These are phyloP conservation scores for Drosophila kambysellisi DNA, from an alignment of 2,888 invertebrate species.

Conservation along the genomic window DNA sequence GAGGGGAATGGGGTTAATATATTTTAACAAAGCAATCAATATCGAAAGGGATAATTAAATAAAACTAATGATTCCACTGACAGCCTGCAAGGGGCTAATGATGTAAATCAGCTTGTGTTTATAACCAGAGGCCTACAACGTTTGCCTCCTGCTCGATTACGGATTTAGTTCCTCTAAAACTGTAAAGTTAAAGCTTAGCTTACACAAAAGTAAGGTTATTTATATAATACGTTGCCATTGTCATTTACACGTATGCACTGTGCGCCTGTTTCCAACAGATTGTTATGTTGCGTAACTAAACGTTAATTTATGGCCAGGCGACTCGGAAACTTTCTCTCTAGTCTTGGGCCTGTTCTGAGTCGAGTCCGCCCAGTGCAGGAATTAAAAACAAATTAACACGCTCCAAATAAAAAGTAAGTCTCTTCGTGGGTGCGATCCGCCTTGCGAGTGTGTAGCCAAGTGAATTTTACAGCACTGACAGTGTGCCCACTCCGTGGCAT, in stretches of 20 bases:
- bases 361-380: slow-evolving; percentile 50
- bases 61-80: slow-evolving; percentile 80
- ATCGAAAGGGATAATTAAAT: slow-evolving; percentile 75
- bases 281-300: slow-evolving; percentile 79
- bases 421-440: slow-evolving; percentile 29
- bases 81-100: slow-evolving; percentile 67
- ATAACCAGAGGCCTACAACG: slow-evolving; percentile 2
- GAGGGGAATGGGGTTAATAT: slow-evolving; percentile 65
- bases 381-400: slow-evolving; percentile 80
- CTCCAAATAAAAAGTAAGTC: slow-evolving; percentile 53
- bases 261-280: slow-evolving; percentile 54
- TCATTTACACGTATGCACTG: slow-evolving; percentile 12
- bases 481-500: slow-evolving; percentile 32
- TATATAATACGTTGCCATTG: neutral
- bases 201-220: neutral
- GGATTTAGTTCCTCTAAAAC: neutral
- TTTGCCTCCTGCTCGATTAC: neutral
- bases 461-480: slow-evolving; percentile 63
- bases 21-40: slow-evolving; percentile 80
- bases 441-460: slow-evolving; percentile 50
- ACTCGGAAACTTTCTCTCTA: slow-evolving; percentile 48
- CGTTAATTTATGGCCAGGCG: slow-evolving; percentile 70
- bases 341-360: slow-evolving; percentile 31
- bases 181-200: neutral
- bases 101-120: slow-evolving; percentile 38